Evolutionary conservation across 1,140 invertebrate species (phyloP).

Genomic region (Drosophila lini): DNA sequence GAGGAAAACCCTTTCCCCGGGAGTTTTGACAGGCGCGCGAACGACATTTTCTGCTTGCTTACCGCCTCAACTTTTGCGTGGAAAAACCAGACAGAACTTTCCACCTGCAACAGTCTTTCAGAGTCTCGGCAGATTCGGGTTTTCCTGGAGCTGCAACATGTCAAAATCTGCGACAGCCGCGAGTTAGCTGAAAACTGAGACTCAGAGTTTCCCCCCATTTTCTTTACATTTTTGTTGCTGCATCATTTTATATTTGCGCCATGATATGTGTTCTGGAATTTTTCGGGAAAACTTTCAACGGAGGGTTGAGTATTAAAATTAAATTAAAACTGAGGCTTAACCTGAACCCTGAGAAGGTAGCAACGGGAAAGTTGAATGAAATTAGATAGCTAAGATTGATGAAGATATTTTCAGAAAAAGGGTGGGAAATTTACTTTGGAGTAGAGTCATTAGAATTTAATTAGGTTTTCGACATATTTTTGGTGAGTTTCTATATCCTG

Average conservation of each 20-base stretch:
- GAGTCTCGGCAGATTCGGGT: conserved; percentile 4
- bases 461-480: background rate
- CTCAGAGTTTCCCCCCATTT: conserved; percentile 10
- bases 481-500: background rate
- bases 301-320: conserved; percentile 23
- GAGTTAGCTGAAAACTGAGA: conserved; percentile 43
- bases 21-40: conserved; percentile 70
- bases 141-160: conserved; percentile 49
- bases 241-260: conserved; percentile 25
- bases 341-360: background rate
- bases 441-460: background rate
- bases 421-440: background rate
- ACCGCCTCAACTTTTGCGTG: conserved; percentile 69
- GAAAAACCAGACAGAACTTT: conserved; percentile 47
- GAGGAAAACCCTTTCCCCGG: conserved; percentile 18
- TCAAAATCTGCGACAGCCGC: conserved; percentile 67
- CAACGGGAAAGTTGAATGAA: conserved; percentile 23
- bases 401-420: background rate
- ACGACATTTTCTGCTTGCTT: conserved; percentile 79
- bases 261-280: conserved; percentile 41
- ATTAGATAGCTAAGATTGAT: conserved; percentile 27
- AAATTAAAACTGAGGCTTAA: conserved; percentile 48
- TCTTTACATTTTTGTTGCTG: conserved; percentile 13
- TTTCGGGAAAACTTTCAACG: conserved; percentile 51
- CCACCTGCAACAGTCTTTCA: conserved; percentile 23